These are phyloP conservation scores for Maconellicoccus hirsutus DNA, from an alignment of 1,140 invertebrate species.

Conservation along the genomic window DNA sequence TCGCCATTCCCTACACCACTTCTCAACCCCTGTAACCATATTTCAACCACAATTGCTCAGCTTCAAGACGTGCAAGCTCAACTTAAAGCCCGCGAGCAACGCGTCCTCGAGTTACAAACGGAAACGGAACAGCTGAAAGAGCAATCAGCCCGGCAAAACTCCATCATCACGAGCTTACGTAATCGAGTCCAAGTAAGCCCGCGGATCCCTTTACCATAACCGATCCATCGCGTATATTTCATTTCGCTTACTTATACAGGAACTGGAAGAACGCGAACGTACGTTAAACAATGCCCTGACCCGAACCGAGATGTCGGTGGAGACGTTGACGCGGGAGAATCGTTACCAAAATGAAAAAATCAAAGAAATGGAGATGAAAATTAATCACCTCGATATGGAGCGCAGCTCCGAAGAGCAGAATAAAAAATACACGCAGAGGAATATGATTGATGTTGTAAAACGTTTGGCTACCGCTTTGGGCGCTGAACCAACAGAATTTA, in stretches of 20 bases:
- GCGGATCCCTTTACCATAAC: neutral
- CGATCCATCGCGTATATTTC: neutral
- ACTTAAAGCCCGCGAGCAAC: constrained; percentile 49
- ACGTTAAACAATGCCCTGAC: constrained; percentile 47
- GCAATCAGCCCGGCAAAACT: constrained; percentile 64
- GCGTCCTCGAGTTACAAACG: constrained; percentile 51
- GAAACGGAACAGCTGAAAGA: constrained; percentile 61
- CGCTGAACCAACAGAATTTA: constrained; percentile 36
- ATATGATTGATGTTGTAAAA: constrained; percentile 50
- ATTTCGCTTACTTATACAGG: constrained; percentile 33
- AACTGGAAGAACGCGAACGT: constrained; percentile 60
- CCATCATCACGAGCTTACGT: constrained; percentile 61
- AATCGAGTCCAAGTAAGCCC: constrained; percentile 51
- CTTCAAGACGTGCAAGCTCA: constrained; percentile 52
- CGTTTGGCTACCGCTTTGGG: constrained; percentile 53
- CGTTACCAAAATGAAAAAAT: constrained; percentile 59
- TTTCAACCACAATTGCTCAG: constrained; percentile 32
- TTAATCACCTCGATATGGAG: constrained; percentile 54
- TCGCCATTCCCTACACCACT: too few relatives aligned
- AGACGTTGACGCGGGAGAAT: constrained; percentile 58
- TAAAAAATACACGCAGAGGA: constrained; percentile 48
- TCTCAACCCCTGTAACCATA: too few relatives aligned
- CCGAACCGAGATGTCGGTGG: constrained; percentile 53
- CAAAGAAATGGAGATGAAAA: constrained; percentile 59
- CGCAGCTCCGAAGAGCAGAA: constrained; percentile 52